phyloP scores from a whole-genome alignment of 1,140 invertebrate species.

The Pinna nobilis region DNA sequence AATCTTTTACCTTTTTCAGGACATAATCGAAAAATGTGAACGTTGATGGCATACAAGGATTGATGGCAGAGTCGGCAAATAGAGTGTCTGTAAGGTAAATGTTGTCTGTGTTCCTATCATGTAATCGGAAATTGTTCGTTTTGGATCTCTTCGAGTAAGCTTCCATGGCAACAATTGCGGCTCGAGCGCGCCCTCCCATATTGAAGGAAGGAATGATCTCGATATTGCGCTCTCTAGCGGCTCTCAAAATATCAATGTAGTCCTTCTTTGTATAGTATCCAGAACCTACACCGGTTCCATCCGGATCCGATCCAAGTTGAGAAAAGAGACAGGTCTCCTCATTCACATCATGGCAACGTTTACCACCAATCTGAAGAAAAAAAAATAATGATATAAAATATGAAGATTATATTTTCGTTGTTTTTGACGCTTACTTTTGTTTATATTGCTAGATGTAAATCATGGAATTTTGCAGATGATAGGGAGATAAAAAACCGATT shows the following conservation, averaged over 20 bases:
- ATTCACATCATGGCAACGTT: conserved; percentile 53
- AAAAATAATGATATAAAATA: not conserved
- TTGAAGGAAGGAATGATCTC: conserved; percentile 67
- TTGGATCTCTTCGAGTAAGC: conserved; percentile 38
- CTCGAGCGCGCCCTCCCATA: conserved; percentile 63
- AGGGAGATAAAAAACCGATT: too few relatives aligned
- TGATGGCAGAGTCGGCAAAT: conserved; percentile 45
- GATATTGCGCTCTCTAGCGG: conserved; percentile 57
- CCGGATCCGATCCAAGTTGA: conserved; percentile 58
- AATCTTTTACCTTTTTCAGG: conserved; percentile 32
- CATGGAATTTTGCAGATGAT: too few relatives aligned
- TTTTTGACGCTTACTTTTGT: too few relatives aligned
- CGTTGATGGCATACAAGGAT: conserved; percentile 64
- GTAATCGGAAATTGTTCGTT: conserved; percentile 41
- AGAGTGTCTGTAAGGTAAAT: conserved; percentile 16
- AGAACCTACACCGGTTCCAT: conserved; percentile 41
- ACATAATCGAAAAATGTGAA: conserved; percentile 56
- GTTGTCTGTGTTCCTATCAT: conserved; percentile 4
- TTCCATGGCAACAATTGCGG: conserved; percentile 63
- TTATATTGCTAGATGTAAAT: too few relatives aligned
- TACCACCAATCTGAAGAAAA: conserved; percentile 56
- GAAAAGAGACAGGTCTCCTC: conserved; percentile 54
- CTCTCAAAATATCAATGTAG: conserved; percentile 59
- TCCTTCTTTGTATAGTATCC: conserved; percentile 61
- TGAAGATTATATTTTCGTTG: not conserved